Evolutionary conservation across 2,113 vertebrate genomes (phyloP).

Genomic region (Protobothrops mucrosquamatus): DNA sequence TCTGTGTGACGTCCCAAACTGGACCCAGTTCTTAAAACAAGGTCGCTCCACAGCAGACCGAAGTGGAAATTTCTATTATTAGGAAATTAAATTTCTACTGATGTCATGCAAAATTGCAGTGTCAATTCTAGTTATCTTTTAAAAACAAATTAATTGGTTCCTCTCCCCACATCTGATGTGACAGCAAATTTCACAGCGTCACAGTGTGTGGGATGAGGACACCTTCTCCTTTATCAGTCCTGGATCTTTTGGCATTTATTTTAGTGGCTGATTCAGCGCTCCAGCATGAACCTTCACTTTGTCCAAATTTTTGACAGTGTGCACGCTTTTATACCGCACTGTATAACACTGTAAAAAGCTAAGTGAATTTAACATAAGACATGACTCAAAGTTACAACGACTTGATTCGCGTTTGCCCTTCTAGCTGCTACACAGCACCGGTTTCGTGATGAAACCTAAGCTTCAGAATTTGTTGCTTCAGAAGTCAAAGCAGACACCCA

Average conservation of each 20-base stretch:
- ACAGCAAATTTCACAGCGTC: background rate
- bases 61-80: background rate
- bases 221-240: background rate
- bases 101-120: background rate
- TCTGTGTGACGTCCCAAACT: background rate
- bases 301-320: background rate
- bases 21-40: background rate
- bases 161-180: background rate
- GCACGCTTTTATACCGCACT: background rate
- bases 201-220: background rate
- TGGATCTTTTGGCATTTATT: background rate
- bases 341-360: background rate
- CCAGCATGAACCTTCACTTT: background rate
- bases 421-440: background rate
- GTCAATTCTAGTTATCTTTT: background rate
- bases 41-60: background rate
- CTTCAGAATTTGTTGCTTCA: background rate
- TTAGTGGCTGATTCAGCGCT: background rate
- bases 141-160: background rate
- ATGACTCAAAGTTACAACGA: background rate
- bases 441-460: background rate
- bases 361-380: background rate
- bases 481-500: background rate
- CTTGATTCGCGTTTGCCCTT: background rate
- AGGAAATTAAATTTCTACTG: background rate